Percentiles rank a stretch among this genome's conserved stretches.
These are phyloP conservation scores for Catagonus wagneri DNA, from an alignment of 2,113 vertebrate species.

Conservation along the genomic window DNA sequence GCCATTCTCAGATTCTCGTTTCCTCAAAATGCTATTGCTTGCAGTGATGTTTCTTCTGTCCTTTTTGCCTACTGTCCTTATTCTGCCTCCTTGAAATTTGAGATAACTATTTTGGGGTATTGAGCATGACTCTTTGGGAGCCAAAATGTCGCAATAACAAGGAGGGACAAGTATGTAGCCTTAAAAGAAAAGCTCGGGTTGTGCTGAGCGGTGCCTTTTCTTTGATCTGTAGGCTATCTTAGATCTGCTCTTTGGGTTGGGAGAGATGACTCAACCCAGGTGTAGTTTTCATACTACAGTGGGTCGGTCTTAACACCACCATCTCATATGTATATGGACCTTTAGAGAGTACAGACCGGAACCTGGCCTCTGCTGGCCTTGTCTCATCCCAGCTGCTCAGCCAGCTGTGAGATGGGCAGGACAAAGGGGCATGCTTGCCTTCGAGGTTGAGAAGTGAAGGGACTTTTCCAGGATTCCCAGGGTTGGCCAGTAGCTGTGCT, in stretches of 20 bases:
- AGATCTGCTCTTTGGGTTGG: neutral
- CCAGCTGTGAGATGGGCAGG: neutral
- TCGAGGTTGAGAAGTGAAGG: neutral
- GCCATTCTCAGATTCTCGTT: neutral
- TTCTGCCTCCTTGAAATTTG: conserved; percentile 19
- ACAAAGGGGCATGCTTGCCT: neutral
- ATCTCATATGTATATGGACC: neutral
- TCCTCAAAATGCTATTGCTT: conserved; percentile 4
- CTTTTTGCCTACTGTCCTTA: neutral
- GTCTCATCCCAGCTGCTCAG: neutral
- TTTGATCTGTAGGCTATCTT: neutral
- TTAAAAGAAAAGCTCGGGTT: neutral
- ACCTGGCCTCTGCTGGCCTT: neutral
- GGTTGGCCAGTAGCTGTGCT: neutral
- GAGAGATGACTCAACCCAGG: neutral
- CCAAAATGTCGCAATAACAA: neutral
- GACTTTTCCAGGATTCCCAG: neutral
- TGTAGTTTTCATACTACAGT: neutral
- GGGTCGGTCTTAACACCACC: neutral
- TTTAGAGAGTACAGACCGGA: neutral
- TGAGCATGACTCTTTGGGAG: neutral
- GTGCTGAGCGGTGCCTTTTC: neutral
- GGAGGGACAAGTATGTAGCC: neutral
- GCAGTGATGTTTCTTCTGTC: neutral
- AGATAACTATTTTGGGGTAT: neutral